Evolutionary conservation across 2,797 vertebrate species (phyloP).

Genomic region (Uromys caudimaculatus): DNA sequence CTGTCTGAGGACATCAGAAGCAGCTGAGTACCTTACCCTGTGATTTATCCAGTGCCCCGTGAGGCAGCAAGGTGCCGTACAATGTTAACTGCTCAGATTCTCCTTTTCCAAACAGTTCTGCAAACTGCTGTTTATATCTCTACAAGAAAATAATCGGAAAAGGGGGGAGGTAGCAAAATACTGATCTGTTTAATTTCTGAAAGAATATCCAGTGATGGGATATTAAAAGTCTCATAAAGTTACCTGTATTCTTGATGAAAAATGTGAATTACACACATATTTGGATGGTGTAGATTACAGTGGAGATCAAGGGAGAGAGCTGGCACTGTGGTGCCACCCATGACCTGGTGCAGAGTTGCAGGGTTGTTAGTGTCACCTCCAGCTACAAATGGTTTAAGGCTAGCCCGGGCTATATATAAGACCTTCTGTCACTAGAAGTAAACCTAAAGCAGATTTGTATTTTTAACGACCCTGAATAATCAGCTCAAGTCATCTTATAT

Average conservation of each 20-base stretch:
- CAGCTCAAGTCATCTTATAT: not conserved
- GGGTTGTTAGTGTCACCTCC: not conserved
- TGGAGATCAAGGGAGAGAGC: not conserved
- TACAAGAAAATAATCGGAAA: conserved; percentile 3
- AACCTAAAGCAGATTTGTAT: conserved; percentile 44
- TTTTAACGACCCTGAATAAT: not conserved
- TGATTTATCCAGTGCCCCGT: not conserved
- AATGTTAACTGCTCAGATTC: not conserved
- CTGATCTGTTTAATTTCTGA: conserved; percentile 12
- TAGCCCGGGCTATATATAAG: not conserved
- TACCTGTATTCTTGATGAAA: conserved; percentile 48
- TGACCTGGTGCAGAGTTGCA: not conserved
- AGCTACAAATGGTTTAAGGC: not conserved
- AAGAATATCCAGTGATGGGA: not conserved
- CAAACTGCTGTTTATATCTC: not conserved
- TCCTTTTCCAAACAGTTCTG: not conserved
- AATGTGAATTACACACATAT: not conserved
- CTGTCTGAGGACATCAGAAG: not conserved
- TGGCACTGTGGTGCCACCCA: not conserved
- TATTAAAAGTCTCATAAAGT: conserved; percentile 32
- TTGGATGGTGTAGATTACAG: not conserved
- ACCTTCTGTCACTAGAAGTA: not conserved
- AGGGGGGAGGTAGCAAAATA: not conserved
- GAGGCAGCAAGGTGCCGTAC: not conserved
- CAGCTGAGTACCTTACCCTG: not conserved